phyloP scores from a whole-genome alignment of 2,888 invertebrate genomes.

The Ptychoptera albimana region DNA sequence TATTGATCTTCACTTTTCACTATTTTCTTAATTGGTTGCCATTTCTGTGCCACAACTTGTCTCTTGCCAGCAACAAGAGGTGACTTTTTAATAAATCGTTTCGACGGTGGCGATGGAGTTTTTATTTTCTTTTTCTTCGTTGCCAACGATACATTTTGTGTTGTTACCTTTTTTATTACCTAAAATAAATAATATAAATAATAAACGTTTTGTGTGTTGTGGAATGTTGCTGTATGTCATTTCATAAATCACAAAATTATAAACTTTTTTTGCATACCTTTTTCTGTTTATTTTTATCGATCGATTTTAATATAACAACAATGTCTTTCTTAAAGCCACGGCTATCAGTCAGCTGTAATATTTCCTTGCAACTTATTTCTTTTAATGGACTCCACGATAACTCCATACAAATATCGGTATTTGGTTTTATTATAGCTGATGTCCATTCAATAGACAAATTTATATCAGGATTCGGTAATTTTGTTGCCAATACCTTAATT shows the following conservation, averaged over 20 bases:
- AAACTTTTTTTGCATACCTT: no score
- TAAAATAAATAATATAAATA: not conserved
- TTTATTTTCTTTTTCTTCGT: slow-evolving; percentile 23
- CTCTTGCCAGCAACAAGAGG: not conserved
- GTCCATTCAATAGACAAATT: slow-evolving; percentile 39
- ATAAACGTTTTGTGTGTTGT: slow-evolving; percentile 11
- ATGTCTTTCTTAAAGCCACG: slow-evolving; percentile 50
- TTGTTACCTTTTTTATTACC: not conserved
- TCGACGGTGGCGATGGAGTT: slow-evolving; percentile 16
- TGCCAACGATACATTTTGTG: not conserved
- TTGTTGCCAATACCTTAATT: slow-evolving; percentile 34
- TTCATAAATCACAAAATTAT: not conserved
- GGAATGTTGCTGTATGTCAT: slow-evolving; percentile 11
- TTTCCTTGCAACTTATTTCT: slow-evolving; percentile 42
- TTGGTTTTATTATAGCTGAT: slow-evolving; percentile 36
- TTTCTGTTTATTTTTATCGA: not conserved
- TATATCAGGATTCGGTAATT: slow-evolving; percentile 38
- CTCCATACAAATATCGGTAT: slow-evolving; percentile 36
- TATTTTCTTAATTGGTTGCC: not conserved
- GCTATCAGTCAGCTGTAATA: slow-evolving; percentile 44
- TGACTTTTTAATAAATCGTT: not conserved
- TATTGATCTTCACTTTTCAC: not conserved
- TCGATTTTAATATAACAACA: slow-evolving; percentile 43
- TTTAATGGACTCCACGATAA: slow-evolving; percentile 47
- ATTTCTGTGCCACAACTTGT: not conserved